These are phyloP conservation scores for Pomacea maculata DNA, from an alignment of 1,140 invertebrate species.

Conservation along the genomic window DNA sequence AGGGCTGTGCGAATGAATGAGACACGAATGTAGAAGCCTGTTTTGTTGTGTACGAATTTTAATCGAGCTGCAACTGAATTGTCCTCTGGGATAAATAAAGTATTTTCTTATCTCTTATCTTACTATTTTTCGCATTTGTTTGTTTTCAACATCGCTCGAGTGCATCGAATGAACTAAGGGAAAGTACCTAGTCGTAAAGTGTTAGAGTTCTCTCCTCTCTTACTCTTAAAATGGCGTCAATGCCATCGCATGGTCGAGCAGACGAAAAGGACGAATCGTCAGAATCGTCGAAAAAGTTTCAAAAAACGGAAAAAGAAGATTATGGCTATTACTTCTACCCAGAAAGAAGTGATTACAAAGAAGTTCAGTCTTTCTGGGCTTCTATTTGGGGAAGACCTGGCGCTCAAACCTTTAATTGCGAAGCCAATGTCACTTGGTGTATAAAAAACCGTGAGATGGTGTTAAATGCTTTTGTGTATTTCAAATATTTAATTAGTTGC, in stretches of 20 bases:
- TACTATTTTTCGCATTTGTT: too few species aligned
- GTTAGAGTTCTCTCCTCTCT: neutral
- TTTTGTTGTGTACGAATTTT: too few species aligned
- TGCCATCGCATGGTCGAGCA: slow-evolving; percentile 8
- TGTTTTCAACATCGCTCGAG: too few species aligned
- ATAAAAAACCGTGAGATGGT: slow-evolving; percentile 75
- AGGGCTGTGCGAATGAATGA: too few species aligned
- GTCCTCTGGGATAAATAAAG: too few species aligned
- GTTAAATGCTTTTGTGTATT: neutral
- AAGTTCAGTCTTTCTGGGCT: slow-evolving; percentile 68
- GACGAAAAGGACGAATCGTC: neutral
- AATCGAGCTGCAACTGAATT: too few species aligned
- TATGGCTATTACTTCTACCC: slow-evolving; percentile 86
- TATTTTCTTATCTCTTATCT: too few species aligned
- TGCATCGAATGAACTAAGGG: too few species aligned
- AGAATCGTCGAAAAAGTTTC: slow-evolving; percentile 9
- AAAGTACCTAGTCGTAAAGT: too few species aligned
- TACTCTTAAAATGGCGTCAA: slow-evolving; percentile 11
- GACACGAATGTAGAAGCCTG: too few species aligned
- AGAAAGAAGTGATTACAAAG: slow-evolving; percentile 74
- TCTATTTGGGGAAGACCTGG: slow-evolving; percentile 75
- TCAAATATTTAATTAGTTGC: neutral
- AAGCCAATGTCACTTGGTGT: slow-evolving; percentile 80
- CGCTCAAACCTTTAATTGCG: slow-evolving; percentile 80
- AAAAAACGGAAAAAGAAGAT: slow-evolving; percentile 41